Evolutionary conservation across 2,113 vertebrate genomes (phyloP), one percentile per base, ranked within the genome.

Genomic region (Semicossyphus pulcher): DNA sequence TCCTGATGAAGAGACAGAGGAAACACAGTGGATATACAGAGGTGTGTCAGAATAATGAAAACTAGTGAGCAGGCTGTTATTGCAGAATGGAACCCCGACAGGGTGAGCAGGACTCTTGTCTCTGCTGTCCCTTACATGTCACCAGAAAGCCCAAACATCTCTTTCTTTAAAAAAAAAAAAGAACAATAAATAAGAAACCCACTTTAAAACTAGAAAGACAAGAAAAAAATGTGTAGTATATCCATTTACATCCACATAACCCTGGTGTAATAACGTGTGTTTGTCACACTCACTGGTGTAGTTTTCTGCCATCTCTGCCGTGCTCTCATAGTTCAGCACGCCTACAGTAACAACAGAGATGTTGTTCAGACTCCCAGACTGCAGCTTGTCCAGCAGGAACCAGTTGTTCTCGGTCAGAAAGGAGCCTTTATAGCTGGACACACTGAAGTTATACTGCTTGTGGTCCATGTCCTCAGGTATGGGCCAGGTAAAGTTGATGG

Each of bases 231-330:
- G 1, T 41, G 4, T 41, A 20, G 8, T n/a, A 15, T 20, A 36
- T 8, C 4, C 26, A 15, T 7, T 31, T 12, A 23, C 1, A 23
- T 52, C 3, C 16, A 45, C 5, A 25, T 29, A 42, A 37, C 7
- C 2, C 5, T 18, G 5, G 23, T n/a, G 4, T 49, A 25, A 23
- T 54, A 1, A 20, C 53, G 4, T 64, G 21, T 48, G 37, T 70
- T 26, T 20, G 25, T 26, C n/a, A 18, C 10, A 89, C 92, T 87
- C 48, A 93, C 92, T 84, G 44, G 91, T 92, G 20, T 82, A 90
- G 9, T 10, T 77, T 14, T 2, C 0, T 31, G 47, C 10, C 0
- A 11, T 85, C 20, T 71, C 79, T 34, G 28, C 23, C 14, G 64
- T 72, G 78, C 92, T 93, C 18, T 6, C 0, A n/a, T 85, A 85